These are phyloP conservation scores for Rhagologus leucostigma DNA, from an alignment of 2,113 vertebrate species.

Conservation along the genomic window DNA sequence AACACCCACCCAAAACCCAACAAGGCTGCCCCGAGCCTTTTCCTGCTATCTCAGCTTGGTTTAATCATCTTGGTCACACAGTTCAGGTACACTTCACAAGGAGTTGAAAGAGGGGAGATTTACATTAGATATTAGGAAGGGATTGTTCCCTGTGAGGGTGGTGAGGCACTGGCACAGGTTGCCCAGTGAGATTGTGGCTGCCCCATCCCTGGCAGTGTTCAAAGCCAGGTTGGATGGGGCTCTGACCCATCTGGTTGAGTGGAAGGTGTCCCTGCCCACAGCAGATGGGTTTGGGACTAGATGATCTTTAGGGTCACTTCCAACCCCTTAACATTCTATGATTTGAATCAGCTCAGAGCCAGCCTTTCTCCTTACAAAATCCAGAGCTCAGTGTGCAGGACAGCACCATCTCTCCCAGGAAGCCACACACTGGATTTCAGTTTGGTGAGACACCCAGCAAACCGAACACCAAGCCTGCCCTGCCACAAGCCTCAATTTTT, in stretches of 20 bases:
- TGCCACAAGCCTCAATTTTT: not conserved
- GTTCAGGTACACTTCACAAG: not conserved
- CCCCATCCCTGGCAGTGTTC: not conserved
- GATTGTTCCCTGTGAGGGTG: not conserved
- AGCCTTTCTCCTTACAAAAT: not conserved
- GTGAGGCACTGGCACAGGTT: not conserved
- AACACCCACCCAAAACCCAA: not conserved
- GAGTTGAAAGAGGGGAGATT: not conserved
- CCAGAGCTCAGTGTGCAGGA: not conserved
- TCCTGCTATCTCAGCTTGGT: not conserved
- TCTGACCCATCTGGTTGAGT: rapidly evolving
- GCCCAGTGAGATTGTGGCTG: rapidly evolving
- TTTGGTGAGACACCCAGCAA: not conserved
- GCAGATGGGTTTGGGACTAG: not conserved
- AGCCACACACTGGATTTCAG: not conserved
- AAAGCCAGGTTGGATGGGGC: not conserved
- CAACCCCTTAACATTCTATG: not conserved
- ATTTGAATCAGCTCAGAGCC: not conserved
- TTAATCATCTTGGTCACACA: not conserved
- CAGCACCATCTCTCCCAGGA: not conserved
- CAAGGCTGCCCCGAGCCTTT: not conserved
- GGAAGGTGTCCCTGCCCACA: not conserved
- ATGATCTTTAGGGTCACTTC: not conserved
- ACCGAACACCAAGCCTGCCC: not conserved
- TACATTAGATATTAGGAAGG: not conserved